Evolutionary conservation across 2,888 invertebrate genomes (phyloP).

Genomic region (Ctena decussata): DNA sequence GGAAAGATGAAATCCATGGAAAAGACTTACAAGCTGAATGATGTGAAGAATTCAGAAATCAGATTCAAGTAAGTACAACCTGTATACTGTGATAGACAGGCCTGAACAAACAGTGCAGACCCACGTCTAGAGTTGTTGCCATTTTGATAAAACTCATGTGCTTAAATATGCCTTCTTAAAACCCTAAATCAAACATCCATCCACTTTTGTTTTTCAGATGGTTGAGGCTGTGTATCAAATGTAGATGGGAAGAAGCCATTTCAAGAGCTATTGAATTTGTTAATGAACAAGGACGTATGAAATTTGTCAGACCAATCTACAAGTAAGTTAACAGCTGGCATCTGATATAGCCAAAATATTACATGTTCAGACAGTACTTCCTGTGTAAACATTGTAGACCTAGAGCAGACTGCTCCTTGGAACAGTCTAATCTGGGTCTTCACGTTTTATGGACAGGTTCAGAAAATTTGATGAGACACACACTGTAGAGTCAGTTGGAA

Average conservation of each 20-base stretch:
- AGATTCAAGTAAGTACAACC: conserved; percentile 88
- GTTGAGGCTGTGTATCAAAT: conserved; percentile 93
- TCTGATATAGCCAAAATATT: too few species aligned
- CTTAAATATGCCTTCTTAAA: not conserved
- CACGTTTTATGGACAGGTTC: too few species aligned
- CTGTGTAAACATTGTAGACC: too few species aligned
- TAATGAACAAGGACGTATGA: conserved; percentile 95
- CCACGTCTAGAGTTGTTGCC: too few species aligned
- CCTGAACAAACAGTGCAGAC: not conserved
- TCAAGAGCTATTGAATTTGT: conserved; percentile 92
- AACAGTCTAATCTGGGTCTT: too few species aligned
- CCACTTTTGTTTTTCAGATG: conserved; percentile 90
- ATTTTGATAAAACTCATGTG: not conserved
- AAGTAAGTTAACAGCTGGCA: conserved; percentile 88
- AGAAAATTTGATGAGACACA: too few species aligned
- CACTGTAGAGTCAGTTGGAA: too few species aligned
- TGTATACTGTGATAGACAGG: not conserved
- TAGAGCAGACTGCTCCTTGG: too few species aligned
- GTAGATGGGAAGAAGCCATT: conserved; percentile 91
- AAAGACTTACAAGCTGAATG: conserved; percentile 90
- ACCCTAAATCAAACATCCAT: not conserved
- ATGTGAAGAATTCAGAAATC: conserved; percentile 93
- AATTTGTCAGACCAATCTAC: conserved; percentile 95
- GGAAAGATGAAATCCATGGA: conserved; percentile 90
- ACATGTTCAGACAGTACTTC: too few species aligned